Percentiles rank a stretch among this genome's conserved stretches.
phyloP scores from a whole-genome alignment of 2,888 invertebrate genomes.

The Opisthograptis luteolata region DNA sequence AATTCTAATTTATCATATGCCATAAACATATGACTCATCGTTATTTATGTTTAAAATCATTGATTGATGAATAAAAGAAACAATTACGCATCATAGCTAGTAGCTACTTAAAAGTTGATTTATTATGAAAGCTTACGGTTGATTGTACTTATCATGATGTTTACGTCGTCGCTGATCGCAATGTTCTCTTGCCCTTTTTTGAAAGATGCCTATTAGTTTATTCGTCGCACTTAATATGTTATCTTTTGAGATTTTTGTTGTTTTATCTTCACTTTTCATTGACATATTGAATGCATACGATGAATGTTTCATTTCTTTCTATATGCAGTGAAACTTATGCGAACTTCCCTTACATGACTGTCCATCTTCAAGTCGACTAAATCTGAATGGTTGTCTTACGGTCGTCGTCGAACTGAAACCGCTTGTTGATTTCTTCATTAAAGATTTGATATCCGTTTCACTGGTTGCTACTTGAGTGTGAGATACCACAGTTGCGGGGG shows the following conservation, averaged over 20 bases:
- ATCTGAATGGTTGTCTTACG: constrained; percentile 37
- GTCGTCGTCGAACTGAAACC: constrained; percentile 27
- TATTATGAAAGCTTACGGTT: too few relatives aligned
- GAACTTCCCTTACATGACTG: constrained; percentile 38
- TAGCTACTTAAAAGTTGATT: too few relatives aligned
- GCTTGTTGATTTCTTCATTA: constrained; percentile 40
- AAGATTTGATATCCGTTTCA: constrained; percentile 42
- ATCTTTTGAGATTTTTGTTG: too few relatives aligned
- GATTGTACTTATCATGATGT: too few relatives aligned
- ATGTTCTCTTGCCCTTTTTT: constrained; percentile 62
- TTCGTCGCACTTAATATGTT: too few relatives aligned
- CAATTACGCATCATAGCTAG: too few relatives aligned
- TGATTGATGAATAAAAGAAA: too few relatives aligned
- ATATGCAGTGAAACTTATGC: constrained; percentile 23
- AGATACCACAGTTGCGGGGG: constrained; percentile 14
- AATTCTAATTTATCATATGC: too few relatives aligned
- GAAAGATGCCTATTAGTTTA: too few relatives aligned
- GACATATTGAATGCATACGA: constrained; percentile 34
- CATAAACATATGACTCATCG: too few relatives aligned
- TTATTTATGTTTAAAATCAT: too few relatives aligned
- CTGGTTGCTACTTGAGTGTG: constrained; percentile 37
- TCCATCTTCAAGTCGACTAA: constrained; percentile 47
- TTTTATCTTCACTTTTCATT: constrained; percentile 26
- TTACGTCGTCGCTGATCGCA: too few relatives aligned
- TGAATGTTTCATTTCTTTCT: constrained; percentile 14